Conservation (phyloP, 2,113 vertebrate species). For the Gorsachius goisagi region DNA sequence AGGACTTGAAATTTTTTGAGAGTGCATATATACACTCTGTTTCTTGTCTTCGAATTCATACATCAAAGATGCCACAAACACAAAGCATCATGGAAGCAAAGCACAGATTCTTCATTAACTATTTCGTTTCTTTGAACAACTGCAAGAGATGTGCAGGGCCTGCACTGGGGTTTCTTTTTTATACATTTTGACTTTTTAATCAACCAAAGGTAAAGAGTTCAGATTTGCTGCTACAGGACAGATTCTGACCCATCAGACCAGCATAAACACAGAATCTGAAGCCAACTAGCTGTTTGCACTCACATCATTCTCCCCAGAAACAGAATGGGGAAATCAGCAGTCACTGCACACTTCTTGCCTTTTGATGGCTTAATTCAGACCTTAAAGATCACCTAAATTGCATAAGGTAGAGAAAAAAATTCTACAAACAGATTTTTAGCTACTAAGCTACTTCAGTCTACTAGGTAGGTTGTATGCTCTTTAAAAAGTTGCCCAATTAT, state of each 20-base stretch:
- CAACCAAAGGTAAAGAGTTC: background rate
- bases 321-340: background rate
- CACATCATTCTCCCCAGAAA: background rate
- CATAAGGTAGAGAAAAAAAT: background rate
- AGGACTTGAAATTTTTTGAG: background rate
- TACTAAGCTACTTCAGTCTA: background rate
- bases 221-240: background rate
- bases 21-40: background rate
- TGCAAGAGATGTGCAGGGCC: background rate
- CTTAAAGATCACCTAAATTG: background rate
- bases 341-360: background rate
- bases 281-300: background rate
- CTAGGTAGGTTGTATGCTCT: background rate
- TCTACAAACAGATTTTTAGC: background rate
- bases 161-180: background rate
- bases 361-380: background rate
- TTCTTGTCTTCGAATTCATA: background rate
- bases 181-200: background rate
- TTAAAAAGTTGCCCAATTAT: background rate
- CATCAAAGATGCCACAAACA: constrained; percentile 1
- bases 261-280: background rate
- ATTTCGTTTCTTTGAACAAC: background rate
- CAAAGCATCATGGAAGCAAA: background rate
- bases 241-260: background rate
- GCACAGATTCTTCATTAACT: background rate